phyloP scores from a whole-genome alignment of 2,113 vertebrate species.

The Nyctibius bracteatus region DNA sequence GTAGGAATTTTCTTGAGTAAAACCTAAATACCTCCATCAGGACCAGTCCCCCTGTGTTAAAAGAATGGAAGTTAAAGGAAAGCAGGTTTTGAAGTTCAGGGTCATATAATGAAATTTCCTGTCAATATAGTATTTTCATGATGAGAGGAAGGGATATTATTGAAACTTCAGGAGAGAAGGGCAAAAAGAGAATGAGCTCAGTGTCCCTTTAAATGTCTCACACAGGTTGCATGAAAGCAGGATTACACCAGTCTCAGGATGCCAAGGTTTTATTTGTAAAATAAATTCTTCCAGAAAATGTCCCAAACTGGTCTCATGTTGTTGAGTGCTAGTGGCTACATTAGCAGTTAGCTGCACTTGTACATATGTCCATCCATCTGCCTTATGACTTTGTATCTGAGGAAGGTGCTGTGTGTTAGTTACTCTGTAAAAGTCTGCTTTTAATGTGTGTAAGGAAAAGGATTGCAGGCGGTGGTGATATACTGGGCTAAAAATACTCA shows the following conservation, averaged over 20 bases:
- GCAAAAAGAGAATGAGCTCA: neutral
- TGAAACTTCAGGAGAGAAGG: neutral
- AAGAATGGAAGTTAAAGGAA: neutral
- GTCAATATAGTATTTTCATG: neutral
- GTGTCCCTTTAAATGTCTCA: neutral
- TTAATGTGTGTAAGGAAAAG: neutral
- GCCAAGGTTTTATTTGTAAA: conserved; percentile 38
- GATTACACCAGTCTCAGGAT: neutral
- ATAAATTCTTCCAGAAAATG: conserved; percentile 11
- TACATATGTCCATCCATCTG: conserved; percentile 52
- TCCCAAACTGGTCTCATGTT: neutral
- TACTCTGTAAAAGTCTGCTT: neutral
- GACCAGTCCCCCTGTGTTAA: neutral
- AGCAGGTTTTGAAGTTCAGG: neutral
- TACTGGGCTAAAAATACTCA: neutral
- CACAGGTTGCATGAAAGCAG: neutral
- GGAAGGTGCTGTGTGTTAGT: neutral
- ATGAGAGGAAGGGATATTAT: neutral
- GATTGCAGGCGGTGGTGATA: neutral
- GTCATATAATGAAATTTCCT: neutral
- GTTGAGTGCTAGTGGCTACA: conserved; percentile 5
- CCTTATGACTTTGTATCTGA: neutral
- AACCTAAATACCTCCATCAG: neutral
- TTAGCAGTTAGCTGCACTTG: neutral
- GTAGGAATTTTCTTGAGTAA: neutral